phyloP scores from a whole-genome alignment of 2,888 invertebrate genomes.

The Eurois occulta region DNA sequence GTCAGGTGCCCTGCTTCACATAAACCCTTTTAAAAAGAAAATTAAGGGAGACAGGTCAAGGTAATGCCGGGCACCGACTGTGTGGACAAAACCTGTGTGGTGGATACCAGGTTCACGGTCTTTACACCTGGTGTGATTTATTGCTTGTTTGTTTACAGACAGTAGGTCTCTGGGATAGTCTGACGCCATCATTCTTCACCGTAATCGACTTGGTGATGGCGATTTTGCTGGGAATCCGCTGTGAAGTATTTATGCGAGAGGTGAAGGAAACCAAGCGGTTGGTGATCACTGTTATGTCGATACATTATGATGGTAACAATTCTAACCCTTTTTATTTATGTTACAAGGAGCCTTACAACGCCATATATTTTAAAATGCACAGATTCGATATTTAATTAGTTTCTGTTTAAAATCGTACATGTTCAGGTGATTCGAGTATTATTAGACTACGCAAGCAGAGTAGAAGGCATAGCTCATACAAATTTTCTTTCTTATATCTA shows the following conservation, averaged over 20 bases:
- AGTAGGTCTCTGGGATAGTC: conserved; percentile 60
- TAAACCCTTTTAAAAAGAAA: background rate
- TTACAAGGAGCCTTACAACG: background rate
- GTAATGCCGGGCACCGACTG: background rate
- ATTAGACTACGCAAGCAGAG: background rate
- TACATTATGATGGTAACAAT: conserved; percentile 74
- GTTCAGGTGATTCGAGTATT: background rate
- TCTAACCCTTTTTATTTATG: background rate
- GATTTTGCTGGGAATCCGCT: conserved; percentile 72
- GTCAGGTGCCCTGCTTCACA: background rate
- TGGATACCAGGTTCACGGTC: background rate
- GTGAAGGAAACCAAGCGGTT: conserved; percentile 78
- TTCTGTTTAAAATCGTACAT: background rate
- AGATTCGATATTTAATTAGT: background rate
- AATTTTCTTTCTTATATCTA: background rate
- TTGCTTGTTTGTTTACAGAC: conserved; percentile 36
- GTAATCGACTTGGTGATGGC: conserved; percentile 67
- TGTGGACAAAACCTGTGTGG: too few species aligned
- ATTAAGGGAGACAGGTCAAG: background rate
- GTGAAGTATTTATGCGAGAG: conserved; percentile 75
- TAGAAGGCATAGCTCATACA: background rate
- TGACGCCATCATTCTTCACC: conserved; percentile 63
- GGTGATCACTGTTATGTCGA: conserved; percentile 75
- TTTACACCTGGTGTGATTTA: background rate
- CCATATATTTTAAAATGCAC: background rate